Conservation (phyloP, 2,888 invertebrate species). For the Pandemis corylana region DNA sequence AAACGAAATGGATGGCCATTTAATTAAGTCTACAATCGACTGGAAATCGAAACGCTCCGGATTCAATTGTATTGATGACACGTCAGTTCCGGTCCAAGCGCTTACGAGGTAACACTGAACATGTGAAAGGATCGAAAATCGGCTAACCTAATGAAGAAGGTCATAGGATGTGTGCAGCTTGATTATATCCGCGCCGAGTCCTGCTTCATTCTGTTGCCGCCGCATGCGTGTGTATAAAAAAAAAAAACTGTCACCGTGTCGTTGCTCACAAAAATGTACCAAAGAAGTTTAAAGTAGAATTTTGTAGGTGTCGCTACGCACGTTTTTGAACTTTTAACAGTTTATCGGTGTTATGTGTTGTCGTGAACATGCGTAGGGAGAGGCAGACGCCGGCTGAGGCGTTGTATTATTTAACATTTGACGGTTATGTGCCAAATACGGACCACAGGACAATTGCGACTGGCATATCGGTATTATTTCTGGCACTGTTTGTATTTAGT, state of each 20-base stretch:
- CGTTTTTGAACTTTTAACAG: constrained; percentile 40
- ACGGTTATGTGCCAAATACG: constrained; percentile 79
- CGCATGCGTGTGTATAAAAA: constrained; percentile 54
- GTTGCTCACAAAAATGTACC: constrained; percentile 83
- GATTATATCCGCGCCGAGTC: not conserved
- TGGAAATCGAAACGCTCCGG: constrained; percentile 1
- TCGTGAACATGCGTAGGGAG: constrained; percentile 25
- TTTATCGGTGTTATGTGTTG: constrained; percentile 36
- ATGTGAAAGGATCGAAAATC: not conserved
- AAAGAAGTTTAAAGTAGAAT: constrained; percentile 68
- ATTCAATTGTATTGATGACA: constrained; percentile 48
- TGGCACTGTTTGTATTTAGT: constrained; percentile 27
- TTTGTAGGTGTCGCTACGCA: constrained; percentile 62
- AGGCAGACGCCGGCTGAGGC: constrained; percentile 41
- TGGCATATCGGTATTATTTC: constrained; percentile 23
- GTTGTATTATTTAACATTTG: constrained; percentile 73
- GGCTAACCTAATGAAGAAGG: not conserved
- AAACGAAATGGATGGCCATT: constrained; percentile 29
- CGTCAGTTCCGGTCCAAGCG: constrained; percentile 58
- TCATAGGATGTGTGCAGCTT: constrained; percentile 6
- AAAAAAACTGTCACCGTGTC: constrained; percentile 64
- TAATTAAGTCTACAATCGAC: constrained; percentile 33
- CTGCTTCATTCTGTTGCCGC: constrained; percentile 6
- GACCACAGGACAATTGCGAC: constrained; percentile 59
- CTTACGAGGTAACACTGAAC: too few species aligned